Base-by-base conservation (phyloP, 2,797 vertebrate species). In the Dicrostonyx torquatus region DNA sequence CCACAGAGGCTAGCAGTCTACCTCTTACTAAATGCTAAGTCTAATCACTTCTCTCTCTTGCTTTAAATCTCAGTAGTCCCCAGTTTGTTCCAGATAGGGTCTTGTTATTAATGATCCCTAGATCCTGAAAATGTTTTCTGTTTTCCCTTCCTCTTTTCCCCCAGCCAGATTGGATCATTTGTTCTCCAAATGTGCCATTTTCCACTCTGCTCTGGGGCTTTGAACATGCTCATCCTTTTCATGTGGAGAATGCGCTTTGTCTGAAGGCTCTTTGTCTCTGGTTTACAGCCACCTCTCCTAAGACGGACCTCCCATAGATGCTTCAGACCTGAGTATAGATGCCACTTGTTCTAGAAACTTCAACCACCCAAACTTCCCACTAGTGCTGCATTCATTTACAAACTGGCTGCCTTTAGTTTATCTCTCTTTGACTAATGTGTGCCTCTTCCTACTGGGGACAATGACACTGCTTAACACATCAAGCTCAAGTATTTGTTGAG, bases 401-500 rank as follows among this genome's bases (percentile, higher is more conserved):
- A 78, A 24, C 50, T 77, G 29, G n/a, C 15, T 73, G 22, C 22
- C 75, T 87, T 79, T 62, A 50, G 31, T 62, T 50, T 68, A 14
- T 73, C 9, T 85, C 45, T 90, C 40, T n/a, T 89, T 53, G 34
- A 43, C 18, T 86, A 77, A 78, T 20, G 10, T 83, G 37, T 26
- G 37, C 87, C 17, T 90, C 75, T 72, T 37, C 13, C 29, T 37
- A 22, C 13, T 62, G 24, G 50, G 20, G 37, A 22, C 31, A 40
- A 78, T 29, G 24, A 93, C 1, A 13, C 31, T 70, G 40, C 24
- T 48, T 31, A 37, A 40, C 5, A 90, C 10, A 37, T 26, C 37
- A 10, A 92, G 37, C 12, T 87, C 45, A 90, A 64, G n/a, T 86
- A 58, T 76, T 91, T 94, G 78, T 53, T 79, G 64, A 84, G 2